A percentile compares a stretch with the other conserved stretches of the same genome.
Conservation (phyloP, 2,113 vertebrate species). For the Noturus placidus region DNA sequence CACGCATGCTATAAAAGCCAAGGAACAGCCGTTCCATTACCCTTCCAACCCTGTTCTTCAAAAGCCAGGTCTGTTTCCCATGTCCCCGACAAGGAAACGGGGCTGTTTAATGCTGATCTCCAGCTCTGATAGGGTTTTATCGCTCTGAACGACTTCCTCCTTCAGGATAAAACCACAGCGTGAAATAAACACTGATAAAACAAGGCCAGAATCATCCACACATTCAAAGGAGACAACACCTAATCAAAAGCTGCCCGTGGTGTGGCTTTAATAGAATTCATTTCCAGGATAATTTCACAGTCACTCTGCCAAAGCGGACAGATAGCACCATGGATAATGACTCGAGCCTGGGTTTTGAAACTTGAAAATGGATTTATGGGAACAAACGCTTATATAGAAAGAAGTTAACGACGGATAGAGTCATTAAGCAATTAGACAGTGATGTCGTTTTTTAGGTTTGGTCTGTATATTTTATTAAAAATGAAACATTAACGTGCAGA, state of each 20-base stretch:
- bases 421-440: neutral
- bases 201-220: slow-evolving; percentile 59
- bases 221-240: slow-evolving; percentile 53
- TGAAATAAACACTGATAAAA: slow-evolving; percentile 63
- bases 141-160: slow-evolving; percentile 59
- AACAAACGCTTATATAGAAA: neutral
- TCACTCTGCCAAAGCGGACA: slow-evolving; percentile 47
- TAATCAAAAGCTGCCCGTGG: slow-evolving; percentile 48
- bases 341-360: slow-evolving; percentile 45
- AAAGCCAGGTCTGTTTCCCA: slow-evolving; percentile 60
- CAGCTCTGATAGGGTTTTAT: slow-evolving; percentile 63
- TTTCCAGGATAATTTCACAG: slow-evolving; percentile 35
- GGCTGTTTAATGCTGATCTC: slow-evolving; percentile 63
- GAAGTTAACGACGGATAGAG: neutral
- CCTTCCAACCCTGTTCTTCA: slow-evolving; percentile 59
- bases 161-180: slow-evolving; percentile 48
- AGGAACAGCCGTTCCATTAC: slow-evolving; percentile 15
- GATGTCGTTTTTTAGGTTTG: neutral
- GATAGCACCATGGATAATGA: slow-evolving; percentile 35
- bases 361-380: neutral
- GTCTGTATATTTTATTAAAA: neutral
- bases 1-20: slow-evolving; percentile 19
- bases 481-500: neutral
- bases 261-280: slow-evolving; percentile 55
- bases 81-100: slow-evolving; percentile 61